Evolutionary conservation across 2,888 invertebrate species (phyloP).

Genomic region (Anthophora plumipes): DNA sequence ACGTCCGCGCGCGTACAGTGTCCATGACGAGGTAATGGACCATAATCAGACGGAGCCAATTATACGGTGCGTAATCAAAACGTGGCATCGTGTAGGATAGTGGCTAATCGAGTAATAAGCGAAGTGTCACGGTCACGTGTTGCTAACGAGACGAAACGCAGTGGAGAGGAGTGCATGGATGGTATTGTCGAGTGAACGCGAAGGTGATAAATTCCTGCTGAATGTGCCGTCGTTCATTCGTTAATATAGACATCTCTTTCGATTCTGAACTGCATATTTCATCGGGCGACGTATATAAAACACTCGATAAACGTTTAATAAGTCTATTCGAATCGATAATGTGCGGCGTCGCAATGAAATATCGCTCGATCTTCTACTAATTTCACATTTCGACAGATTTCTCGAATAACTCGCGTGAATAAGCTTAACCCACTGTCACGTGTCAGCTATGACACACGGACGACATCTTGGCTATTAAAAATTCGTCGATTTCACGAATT

Average conservation of each 20-base stretch:
- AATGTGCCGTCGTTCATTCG: constrained; percentile 9
- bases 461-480: not conserved
- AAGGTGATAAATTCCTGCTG: constrained; percentile 4
- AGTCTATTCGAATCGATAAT: constrained; percentile 17
- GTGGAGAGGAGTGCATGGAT: not conserved
- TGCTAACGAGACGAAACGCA: constrained; percentile 43
- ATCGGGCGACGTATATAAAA: constrained; percentile 13
- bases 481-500: not conserved
- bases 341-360: not conserved
- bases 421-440: constrained; percentile 1
- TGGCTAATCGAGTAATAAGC: constrained; percentile 42
- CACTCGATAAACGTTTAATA: constrained; percentile 31
- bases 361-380: not conserved
- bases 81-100: constrained; percentile 22
- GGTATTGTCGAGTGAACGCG: not conserved
- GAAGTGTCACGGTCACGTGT: constrained; percentile 35
- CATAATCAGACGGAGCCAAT: constrained; percentile 26
- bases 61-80: constrained; percentile 44
- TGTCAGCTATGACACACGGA: not conserved
- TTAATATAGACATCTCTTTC: constrained; percentile 27
- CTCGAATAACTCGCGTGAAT: not conserved
- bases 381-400: constrained; percentile 2
- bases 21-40: constrained; percentile 12
- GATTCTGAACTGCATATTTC: constrained; percentile 17
- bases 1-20: not conserved